Percentiles rank a stretch among this genome's conserved stretches.
These are phyloP conservation scores for Drosophila birchii DNA, from an alignment of 2,888 invertebrate genomes.

Conservation along the genomic window DNA sequence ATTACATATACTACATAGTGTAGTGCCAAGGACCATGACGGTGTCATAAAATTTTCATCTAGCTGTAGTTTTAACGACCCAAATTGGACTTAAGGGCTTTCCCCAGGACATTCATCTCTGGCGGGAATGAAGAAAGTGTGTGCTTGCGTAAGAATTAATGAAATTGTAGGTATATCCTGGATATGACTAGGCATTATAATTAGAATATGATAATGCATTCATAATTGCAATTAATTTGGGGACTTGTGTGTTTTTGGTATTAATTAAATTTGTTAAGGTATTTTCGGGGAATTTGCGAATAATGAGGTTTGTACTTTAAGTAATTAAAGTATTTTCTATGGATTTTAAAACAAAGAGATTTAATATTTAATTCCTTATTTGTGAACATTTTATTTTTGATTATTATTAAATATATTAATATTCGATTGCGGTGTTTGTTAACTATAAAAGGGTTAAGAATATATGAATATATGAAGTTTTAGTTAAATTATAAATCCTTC, in stretches of 20 bases:
- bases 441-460: too few species aligned
- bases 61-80: constrained; percentile 36
- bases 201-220: constrained; percentile 9
- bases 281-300: not conserved
- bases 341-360: too few species aligned
- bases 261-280: not conserved
- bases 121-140: constrained; percentile 12
- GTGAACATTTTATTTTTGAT: too few species aligned
- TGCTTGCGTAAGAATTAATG: constrained; percentile 15
- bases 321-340: not conserved
- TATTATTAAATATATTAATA: too few species aligned
- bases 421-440: too few species aligned
- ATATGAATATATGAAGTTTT: too few species aligned
- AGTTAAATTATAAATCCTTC: too few species aligned
- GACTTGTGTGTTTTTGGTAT: not conserved
- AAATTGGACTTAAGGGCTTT: constrained; percentile 31
- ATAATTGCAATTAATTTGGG: constrained; percentile 4
- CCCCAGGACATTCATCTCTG: constrained; percentile 20
- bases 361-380: too few species aligned
- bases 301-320: not conserved
- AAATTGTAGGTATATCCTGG: constrained; percentile 2
- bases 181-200: constrained; percentile 16
- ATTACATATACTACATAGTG: not conserved
- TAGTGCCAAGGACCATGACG: constrained; percentile 30
- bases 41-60: constrained; percentile 50